Evolutionary conservation across 2,797 vertebrate genomes (phyloP).

Genomic region (Jordanella pulchra): DNA sequence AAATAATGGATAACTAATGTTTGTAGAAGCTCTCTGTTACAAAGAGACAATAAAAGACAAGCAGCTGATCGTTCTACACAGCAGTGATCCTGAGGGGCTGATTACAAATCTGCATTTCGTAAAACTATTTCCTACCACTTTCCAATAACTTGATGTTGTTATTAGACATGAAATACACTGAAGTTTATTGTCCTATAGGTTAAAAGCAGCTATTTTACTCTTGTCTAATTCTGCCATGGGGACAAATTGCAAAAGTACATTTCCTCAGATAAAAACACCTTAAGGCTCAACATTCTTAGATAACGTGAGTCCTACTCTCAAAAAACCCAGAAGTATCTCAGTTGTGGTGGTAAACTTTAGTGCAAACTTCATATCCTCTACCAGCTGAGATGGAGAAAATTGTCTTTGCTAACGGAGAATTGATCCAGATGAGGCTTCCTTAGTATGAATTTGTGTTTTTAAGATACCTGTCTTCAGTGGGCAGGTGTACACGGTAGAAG

Average conservation of each 20-base stretch:
- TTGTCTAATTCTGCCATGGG: neutral
- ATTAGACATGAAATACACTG: too few relatives aligned
- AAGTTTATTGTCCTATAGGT: too few relatives aligned
- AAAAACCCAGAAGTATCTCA: neutral
- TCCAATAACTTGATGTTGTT: too few relatives aligned
- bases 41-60: too few relatives aligned
- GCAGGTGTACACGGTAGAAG: neutral
- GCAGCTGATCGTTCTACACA: too few relatives aligned
- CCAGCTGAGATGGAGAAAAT: neutral
- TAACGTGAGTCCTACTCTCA: neutral
- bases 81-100: too few relatives aligned
- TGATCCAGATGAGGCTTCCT: conserved; percentile 23
- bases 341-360: neutral
- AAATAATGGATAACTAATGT: too few relatives aligned
- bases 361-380: neutral
- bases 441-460: conserved; percentile 29
- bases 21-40: too few relatives aligned
- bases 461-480: neutral
- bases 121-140: too few relatives aligned
- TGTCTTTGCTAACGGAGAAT: neutral
- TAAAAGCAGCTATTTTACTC: too few relatives aligned
- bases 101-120: too few relatives aligned
- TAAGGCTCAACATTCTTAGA: neutral
- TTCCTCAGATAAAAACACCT: too few relatives aligned
- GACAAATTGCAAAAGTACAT: neutral